Percentiles rank a stretch among this genome's conserved stretches.
Conservation (phyloP, 2,888 invertebrate species). For the Mesorhabditis sp. region DNA sequence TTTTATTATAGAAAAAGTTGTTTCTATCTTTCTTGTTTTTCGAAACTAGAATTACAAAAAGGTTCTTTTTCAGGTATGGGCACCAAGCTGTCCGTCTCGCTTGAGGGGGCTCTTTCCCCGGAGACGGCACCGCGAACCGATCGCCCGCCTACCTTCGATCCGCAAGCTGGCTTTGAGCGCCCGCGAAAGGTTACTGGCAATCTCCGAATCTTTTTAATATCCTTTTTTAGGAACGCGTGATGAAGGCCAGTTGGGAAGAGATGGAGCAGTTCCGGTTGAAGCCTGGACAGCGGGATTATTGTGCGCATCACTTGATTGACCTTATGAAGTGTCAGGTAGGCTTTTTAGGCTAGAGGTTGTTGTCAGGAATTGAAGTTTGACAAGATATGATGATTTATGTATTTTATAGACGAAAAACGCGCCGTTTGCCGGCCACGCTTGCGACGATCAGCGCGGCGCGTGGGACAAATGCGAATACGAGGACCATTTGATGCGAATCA, state of each 20-base stretch:
- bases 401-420: conserved; percentile 25
- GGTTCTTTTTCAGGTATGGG: conserved; percentile 36
- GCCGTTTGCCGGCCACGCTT: conserved; percentile 52
- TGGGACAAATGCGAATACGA: conserved; percentile 56
- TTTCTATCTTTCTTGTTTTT: no score
- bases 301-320: conserved; percentile 52
- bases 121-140: conserved; percentile 50
- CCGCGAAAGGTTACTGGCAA: conserved; percentile 39
- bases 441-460: conserved; percentile 39
- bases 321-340: conserved; percentile 49
- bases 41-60: no score
- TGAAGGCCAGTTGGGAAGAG: conserved; percentile 45
- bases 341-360: neutral
- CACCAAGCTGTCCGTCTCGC: conserved; percentile 45
- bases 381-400: neutral
- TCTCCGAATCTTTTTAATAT: neutral
- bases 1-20: no score
- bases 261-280: conserved; percentile 49
- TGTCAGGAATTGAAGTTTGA: no score
- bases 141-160: conserved; percentile 56
- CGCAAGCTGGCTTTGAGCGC: conserved; percentile 48
- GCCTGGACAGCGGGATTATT: conserved; percentile 53
- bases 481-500: conserved; percentile 52
- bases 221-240: conserved; percentile 29
- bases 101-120: conserved; percentile 47